phyloP scores from a whole-genome alignment of 2,113 vertebrate species.

The Sinocyclocheilus rhinocerous region DNA sequence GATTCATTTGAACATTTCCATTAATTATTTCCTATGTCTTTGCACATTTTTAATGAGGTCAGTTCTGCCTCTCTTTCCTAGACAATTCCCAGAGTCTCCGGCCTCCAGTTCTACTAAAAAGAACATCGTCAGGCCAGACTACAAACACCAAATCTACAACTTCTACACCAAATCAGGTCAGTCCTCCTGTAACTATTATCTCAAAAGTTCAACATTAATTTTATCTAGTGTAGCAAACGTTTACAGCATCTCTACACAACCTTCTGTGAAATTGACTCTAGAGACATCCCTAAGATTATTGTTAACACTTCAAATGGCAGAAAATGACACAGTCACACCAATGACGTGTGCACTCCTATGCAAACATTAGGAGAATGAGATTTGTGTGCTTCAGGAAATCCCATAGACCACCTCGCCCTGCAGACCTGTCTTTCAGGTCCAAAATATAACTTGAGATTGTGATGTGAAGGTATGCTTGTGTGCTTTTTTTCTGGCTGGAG shows the following conservation, averaged over 20 bases:
- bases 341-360: neutral
- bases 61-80: slow-evolving; percentile 52
- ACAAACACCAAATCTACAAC: slow-evolving; percentile 81
- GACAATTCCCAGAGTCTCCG: slow-evolving; percentile 76
- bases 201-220: neutral
- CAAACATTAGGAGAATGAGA: neutral
- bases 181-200: slow-evolving; percentile 40
- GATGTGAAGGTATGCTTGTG: neutral
- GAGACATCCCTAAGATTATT: neutral
- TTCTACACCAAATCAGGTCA: slow-evolving; percentile 85
- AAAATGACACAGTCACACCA: neutral
- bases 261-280: neutral
- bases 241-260: neutral
- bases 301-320: neutral
- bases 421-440: slow-evolving; percentile 1
- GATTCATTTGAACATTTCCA: neutral
- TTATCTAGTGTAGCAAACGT: too few species aligned
- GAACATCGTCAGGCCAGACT: slow-evolving; percentile 74
- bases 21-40: neutral
- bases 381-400: neutral
- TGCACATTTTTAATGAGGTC: neutral
- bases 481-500: slow-evolving; percentile 74
- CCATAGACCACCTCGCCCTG: neutral
- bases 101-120: slow-evolving; percentile 77
- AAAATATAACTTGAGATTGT: neutral